Conservation (phyloP, 2,113 vertebrate species). For the Indicator maculatus region DNA sequence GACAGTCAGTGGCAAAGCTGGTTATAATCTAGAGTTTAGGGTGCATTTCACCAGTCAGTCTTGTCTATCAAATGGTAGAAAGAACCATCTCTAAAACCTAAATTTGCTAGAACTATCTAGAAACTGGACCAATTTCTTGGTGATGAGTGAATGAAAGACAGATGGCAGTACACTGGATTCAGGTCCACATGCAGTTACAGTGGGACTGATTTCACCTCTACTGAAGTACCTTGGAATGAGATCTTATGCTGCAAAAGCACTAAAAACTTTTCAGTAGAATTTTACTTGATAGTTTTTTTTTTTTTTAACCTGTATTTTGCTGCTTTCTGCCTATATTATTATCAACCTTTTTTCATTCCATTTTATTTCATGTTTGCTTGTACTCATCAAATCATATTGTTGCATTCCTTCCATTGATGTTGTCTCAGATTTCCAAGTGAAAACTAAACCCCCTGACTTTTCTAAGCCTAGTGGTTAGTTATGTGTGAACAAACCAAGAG, state of each 20-base stretch:
- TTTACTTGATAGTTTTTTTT: background rate
- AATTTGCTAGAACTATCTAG: background rate
- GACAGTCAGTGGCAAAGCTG: background rate
- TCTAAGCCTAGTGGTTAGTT: background rate
- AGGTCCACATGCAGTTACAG: background rate
- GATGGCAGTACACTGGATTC: background rate
- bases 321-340: background rate
- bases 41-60: background rate
- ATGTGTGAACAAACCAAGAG: background rate
- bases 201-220: background rate
- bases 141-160: background rate
- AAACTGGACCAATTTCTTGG: background rate
- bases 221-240: background rate
- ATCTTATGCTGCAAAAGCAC: background rate
- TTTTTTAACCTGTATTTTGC: background rate
- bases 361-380: background rate
- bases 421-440: background rate
- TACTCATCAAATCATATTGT: background rate
- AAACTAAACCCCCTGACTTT: background rate
- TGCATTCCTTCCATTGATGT: background rate
- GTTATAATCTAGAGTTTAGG: background rate
- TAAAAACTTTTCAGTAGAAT: background rate
- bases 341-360: background rate
- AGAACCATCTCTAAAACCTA: background rate
- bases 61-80: fast-evolving